A percentile compares a stretch with the other conserved stretches of the same genome.
These are phyloP conservation scores for Cladorhizidae sp. DNA, from an alignment of 37 sponge, comb jelly and placozoan species.

Conservation along the genomic window DNA sequence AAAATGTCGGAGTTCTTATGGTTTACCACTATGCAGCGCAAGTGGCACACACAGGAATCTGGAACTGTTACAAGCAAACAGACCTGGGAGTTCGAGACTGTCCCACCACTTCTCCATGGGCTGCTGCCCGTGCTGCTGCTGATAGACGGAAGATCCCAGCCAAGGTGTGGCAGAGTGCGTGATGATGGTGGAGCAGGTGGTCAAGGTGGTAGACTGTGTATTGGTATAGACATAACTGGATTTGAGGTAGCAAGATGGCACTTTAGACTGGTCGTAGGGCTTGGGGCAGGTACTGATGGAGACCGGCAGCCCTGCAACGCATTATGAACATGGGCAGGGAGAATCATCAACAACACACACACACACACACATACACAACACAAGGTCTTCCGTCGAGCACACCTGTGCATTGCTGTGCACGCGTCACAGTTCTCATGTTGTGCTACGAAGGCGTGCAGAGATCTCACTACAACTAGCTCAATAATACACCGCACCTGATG, in stretches of 20 bases:
- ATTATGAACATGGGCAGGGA: not conserved
- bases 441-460: too few relatives aligned
- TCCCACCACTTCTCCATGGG: slow-evolving; percentile 60
- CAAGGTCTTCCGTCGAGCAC: not conserved
- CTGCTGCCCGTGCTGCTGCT: not conserved
- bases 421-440: too few relatives aligned
- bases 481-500: not conserved
- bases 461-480: too few relatives aligned
- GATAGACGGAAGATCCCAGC: not conserved
- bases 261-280: slow-evolving; percentile 15
- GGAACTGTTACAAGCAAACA: too few relatives aligned
- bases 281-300: slow-evolving; percentile 18
- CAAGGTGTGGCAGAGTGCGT: not conserved
- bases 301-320: not conserved
- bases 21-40: too few relatives aligned
- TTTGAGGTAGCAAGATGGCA: not conserved
- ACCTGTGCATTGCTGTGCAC: not conserved
- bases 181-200: not conserved
- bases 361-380: not conserved
- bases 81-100: slow-evolving; percentile 45
- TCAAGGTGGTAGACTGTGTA: not conserved
- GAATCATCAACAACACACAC: not conserved
- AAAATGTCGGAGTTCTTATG: too few relatives aligned
- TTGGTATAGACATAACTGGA: too few relatives aligned
- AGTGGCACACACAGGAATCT: too few relatives aligned